Base-by-base conservation (phyloP, 2,113 vertebrate genomes). In the Bagarius yarrelli region DNA sequence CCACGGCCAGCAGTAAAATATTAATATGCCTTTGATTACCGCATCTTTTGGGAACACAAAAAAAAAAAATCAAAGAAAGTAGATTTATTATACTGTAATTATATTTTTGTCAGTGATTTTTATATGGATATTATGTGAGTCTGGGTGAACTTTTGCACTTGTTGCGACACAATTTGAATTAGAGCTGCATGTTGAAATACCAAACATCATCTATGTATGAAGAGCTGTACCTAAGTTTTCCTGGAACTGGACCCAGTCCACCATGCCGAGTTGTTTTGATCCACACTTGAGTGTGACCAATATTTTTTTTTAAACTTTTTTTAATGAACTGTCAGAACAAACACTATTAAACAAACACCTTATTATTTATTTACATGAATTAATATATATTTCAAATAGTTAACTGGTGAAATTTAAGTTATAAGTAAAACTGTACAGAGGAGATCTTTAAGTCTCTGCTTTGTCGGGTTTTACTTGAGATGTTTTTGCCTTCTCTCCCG, bases 1-100 rank as follows among this genome's bases (percentile, higher is more conserved):
- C 61, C 44, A 77, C 25, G 16, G 11, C 21, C 23, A 67, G 63
- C 5, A 66, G 63, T n/a, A 23, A 67, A 67, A 67, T 44, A 67
- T 67, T 67, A 67, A 44, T 67, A 67, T 44, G 64, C 15, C 36
- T 67, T n/a, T 67, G n/a, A 67, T 67, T 67, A 67, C n/a, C 13
- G 36, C 27, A 36, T 36, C 30, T 63, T 15, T 66, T 34, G 32
- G 30, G 8, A 34, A 34, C 18, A 11, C 30, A 64, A 34, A n/a
- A 67, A 40, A 44, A 64, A 34, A n/a, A 67, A 40, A 44, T 11
- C 61, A 34, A 63, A 63, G 16, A 64, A 36, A 66, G 63, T 21
- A 66, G 19, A 5, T 11, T 19, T 34, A 64, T 23, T 36, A 19
- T 36, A 21, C 63, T 23, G 18, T 27, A 34, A 64, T 64, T 16